Conservation (phyloP, 2,113 vertebrate species). For the Ascaphus truei region DNA sequence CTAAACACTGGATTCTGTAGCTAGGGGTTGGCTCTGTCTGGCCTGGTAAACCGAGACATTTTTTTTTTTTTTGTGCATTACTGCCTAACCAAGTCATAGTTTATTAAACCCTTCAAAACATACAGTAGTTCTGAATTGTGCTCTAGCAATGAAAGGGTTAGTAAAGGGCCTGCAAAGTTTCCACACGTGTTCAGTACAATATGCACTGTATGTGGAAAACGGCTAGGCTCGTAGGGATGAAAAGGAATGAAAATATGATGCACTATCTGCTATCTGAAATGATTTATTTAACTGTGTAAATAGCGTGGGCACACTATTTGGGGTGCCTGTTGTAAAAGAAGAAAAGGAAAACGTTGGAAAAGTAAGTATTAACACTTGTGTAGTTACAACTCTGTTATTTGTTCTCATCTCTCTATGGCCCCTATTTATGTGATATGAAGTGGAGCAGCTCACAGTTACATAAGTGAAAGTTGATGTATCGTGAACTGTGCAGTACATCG, state of each 20-base stretch:
- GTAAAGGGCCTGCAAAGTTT: not conserved
- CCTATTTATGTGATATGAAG: too few species aligned
- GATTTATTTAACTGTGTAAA: not conserved
- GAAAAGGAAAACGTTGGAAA: not conserved
- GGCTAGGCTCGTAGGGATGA: constrained; percentile 5
- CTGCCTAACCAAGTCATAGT: not conserved
- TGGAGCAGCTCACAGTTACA: too few species aligned
- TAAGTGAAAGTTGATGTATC: too few species aligned
- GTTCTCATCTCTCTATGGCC: too few species aligned
- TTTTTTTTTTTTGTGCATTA: not conserved
- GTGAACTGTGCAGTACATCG: too few species aligned
- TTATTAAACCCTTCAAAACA: not conserved
- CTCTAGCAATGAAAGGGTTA: too few species aligned
- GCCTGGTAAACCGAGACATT: constrained; percentile 3
- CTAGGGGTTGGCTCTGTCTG: not conserved
- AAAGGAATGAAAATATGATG: constrained; percentile 11
- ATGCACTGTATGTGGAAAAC: constrained; percentile 1
- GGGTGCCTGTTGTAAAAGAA: constrained; percentile 9
- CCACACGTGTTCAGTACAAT: not conserved
- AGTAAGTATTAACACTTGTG: not conserved
- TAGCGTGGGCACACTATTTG: not conserved
- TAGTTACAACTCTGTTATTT: not conserved
- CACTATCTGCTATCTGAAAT: constrained; percentile 16
- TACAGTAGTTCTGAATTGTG: not conserved
- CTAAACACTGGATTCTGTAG: constrained; percentile 21